These are phyloP conservation scores for Coreoperca whiteheadi DNA, from an alignment of 2,113 vertebrate genomes.

Conservation along the genomic window DNA sequence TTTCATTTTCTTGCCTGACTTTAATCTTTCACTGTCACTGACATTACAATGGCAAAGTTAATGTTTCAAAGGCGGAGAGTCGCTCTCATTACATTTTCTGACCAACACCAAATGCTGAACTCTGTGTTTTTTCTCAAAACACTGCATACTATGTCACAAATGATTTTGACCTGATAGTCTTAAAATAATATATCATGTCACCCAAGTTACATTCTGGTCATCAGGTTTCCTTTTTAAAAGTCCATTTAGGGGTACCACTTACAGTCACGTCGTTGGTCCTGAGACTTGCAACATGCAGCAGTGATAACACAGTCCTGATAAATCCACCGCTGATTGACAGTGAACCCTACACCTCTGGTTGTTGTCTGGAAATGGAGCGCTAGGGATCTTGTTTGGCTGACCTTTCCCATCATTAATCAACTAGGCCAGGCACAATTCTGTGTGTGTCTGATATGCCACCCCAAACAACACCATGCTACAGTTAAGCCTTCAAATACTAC, in stretches of 20 bases:
- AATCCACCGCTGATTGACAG: constrained; percentile 73
- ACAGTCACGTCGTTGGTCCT: constrained; percentile 16
- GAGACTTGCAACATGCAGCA: constrained; percentile 33
- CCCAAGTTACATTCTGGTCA: constrained; percentile 16
- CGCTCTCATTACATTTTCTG: neutral
- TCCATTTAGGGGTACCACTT: constrained; percentile 41
- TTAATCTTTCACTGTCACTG: constrained; percentile 1
- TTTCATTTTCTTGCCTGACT: neutral
- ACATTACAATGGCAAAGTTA: neutral
- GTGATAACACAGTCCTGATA: constrained; percentile 74
- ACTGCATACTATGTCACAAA: constrained; percentile 10
- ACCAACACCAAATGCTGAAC: neutral
- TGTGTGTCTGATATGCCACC: constrained; percentile 50
- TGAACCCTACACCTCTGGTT: constrained; percentile 71
- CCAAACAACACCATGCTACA: constrained; percentile 55
- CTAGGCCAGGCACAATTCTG: constrained; percentile 38
- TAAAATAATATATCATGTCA: constrained; percentile 43
- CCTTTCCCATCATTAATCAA: constrained; percentile 78
- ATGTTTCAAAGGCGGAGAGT: constrained; percentile 14
- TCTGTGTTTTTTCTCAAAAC: neutral
- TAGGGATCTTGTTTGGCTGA: constrained; percentile 58
- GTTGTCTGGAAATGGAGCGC: constrained; percentile 71
- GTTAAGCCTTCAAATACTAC: constrained; percentile 50
- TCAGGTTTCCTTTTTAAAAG: constrained; percentile 35
- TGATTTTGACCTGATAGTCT: constrained; percentile 24